Evolutionary conservation across 2,888 invertebrate species (phyloP).

Genomic region (Epiblema foenella): DNA sequence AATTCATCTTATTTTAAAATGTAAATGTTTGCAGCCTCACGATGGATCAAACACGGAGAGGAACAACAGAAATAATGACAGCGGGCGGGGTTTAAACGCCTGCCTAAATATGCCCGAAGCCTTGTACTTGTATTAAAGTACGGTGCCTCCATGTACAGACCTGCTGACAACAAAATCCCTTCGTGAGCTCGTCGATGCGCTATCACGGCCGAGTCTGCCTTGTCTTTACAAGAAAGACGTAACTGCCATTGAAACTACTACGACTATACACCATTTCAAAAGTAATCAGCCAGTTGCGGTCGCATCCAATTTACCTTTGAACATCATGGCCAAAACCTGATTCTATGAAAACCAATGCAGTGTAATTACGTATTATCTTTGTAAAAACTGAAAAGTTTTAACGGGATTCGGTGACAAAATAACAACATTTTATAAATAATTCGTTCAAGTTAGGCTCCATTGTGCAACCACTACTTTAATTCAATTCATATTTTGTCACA

Average conservation of each 20-base stretch:
- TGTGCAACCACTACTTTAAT: neutral
- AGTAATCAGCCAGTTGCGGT: constrained; percentile 63
- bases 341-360: constrained; percentile 41
- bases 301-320: constrained; percentile 76
- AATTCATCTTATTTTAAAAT: too few relatives aligned
- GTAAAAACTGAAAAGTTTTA: constrained; percentile 39
- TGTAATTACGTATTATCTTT: constrained; percentile 40
- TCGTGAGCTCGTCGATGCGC: constrained; percentile 49
- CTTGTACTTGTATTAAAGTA: constrained; percentile 46
- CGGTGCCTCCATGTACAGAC: constrained; percentile 49
- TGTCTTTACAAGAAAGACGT: neutral
- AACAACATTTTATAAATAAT: constrained; percentile 14
- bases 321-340: constrained; percentile 56
- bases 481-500: neutral
- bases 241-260: neutral
- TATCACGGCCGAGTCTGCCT: constrained; percentile 15
- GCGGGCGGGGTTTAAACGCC: constrained; percentile 21
- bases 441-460: neutral
- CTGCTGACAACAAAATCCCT: constrained; percentile 54
- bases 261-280: neutral
- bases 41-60: neutral
- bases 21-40: neutral
- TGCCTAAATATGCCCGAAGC: constrained; percentile 19
- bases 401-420: constrained; percentile 15
- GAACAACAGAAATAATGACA: constrained; percentile 13